Conservation (phyloP, 2,797 vertebrate genomes). For the Sebastes taczanowskii region DNA sequence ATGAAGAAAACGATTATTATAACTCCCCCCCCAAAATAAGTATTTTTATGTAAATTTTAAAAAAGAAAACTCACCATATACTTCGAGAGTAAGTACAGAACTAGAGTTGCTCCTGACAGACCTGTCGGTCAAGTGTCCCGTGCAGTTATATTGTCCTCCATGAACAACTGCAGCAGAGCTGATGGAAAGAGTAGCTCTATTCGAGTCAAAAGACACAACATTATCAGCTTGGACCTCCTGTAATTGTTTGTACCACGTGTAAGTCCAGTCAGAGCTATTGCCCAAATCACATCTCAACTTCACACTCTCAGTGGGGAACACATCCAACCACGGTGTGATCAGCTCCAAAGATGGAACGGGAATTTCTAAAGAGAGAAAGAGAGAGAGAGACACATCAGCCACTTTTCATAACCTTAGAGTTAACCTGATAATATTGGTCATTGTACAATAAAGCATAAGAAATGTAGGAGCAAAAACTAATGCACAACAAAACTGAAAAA, state of each 20-base stretch:
- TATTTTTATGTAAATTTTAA: not conserved
- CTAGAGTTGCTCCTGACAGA: constrained; percentile 3
- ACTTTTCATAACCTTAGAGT: not conserved
- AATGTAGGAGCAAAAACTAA: not conserved
- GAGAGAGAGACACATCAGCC: not conserved
- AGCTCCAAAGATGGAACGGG: constrained; percentile 41
- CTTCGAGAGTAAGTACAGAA: not conserved
- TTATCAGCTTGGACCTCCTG: rapidly evolving
- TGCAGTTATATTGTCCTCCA: constrained; percentile 37
- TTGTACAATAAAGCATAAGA: not conserved
- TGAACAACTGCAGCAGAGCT: not conserved
- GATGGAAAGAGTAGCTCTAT: constrained; percentile 36
- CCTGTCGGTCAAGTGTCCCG: constrained; percentile 33
- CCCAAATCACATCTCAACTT: constrained; percentile 52
- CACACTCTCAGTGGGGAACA: constrained; percentile 68
- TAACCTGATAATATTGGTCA: not conserved
- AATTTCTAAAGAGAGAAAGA: constrained; percentile 44
- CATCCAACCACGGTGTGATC: constrained; percentile 49
- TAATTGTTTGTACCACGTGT: constrained; percentile 47
- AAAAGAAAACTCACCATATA: constrained; percentile 54
- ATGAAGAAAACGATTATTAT: not conserved
- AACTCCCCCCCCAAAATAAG: not conserved
- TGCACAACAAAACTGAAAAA: not conserved
- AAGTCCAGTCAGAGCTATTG: constrained; percentile 49
- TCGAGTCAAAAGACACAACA: not conserved